Base-by-base conservation (phyloP, 2,888 invertebrate genomes). In the Melieria crassipennis region DNA sequence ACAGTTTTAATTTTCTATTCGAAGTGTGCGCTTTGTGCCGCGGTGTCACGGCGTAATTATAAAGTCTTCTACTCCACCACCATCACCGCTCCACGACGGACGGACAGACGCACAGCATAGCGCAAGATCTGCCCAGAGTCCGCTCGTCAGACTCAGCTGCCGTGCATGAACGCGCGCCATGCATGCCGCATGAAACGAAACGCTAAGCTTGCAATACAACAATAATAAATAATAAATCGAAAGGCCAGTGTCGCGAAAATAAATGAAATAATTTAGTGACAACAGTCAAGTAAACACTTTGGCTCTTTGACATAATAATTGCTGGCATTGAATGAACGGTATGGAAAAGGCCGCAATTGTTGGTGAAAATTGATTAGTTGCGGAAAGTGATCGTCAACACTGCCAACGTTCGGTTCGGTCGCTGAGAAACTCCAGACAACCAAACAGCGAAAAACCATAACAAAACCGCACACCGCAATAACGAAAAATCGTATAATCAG, bases 1-100 rank as follows among this genome's bases (percentile, higher is more conserved):
- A 78, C 80, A 81, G 83, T 83, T 83, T 78, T 77, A 79, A 81
- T 82, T 81, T 79, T 84, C 79, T 79, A 81, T 80, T 77, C 84
- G 83, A 84, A 82, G 83, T 79, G 82, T 80, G 78, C 83, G 83
- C 79, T 81, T 80, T 80, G 82, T 82, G 81, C 78, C 76, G 80
- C 80, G 83, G 79, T 80, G 81, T 77, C 78, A 83, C 82, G 81
- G 82, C 80, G 80, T 81, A 64, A 69, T 69, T 65, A 62, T 57
- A 11, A 56, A 43, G 55, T 30, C 30, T 30, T 30, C 30, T 3
- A 30, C 30, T 30, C 30, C 30, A 30, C 30, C 30, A 30, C 30
- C 30, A 30, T 2, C 11, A 52, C 11, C 11, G 57, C 56, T 69
- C n/a, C 11, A 61, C 46, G 52, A 57, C 61, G 68, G 55, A 61